Conservation (phyloP, 2,888 invertebrate genomes). For the Osmoderma eremita region DNA sequence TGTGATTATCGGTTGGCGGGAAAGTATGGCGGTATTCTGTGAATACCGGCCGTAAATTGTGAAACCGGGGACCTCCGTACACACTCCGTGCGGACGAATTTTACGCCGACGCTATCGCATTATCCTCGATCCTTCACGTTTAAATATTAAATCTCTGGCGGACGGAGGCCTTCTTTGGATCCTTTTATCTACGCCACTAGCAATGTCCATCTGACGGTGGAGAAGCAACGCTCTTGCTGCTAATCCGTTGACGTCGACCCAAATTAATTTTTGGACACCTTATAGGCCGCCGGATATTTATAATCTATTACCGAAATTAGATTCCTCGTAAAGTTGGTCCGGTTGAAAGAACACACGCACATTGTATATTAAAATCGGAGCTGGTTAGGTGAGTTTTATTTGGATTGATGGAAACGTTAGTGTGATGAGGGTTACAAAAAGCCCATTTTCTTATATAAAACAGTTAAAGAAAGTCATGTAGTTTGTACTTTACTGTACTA, state of each 20-base stretch:
- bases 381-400: no score
- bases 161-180: constrained; percentile 13
- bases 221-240: background rate
- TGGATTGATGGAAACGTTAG: no score
- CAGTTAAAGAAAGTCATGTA: no score
- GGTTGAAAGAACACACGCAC: no score
- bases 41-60: constrained; percentile 43
- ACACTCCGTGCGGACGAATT: constrained; percentile 11
- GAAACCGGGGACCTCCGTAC: constrained; percentile 41
- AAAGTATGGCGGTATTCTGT: constrained; percentile 38
- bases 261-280: constrained; percentile 23
- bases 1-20: constrained; percentile 44
- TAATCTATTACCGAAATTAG: constrained; percentile 21
- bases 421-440: no score
- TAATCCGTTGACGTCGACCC: constrained; percentile 15
- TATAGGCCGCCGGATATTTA: constrained; percentile 2
- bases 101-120: constrained; percentile 10
- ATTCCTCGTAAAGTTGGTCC: background rate
- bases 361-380: no score
- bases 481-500: no score
- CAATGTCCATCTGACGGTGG: constrained; percentile 10
- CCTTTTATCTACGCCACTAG: constrained; percentile 12
- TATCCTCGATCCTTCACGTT: constrained; percentile 26
- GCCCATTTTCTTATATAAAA: no score
- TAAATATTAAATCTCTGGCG: constrained; percentile 22